Percentiles rank a stretch among this genome's conserved stretches.
phyloP scores from a whole-genome alignment of 2,888 invertebrate genomes.

The Euzetes globulus region DNA sequence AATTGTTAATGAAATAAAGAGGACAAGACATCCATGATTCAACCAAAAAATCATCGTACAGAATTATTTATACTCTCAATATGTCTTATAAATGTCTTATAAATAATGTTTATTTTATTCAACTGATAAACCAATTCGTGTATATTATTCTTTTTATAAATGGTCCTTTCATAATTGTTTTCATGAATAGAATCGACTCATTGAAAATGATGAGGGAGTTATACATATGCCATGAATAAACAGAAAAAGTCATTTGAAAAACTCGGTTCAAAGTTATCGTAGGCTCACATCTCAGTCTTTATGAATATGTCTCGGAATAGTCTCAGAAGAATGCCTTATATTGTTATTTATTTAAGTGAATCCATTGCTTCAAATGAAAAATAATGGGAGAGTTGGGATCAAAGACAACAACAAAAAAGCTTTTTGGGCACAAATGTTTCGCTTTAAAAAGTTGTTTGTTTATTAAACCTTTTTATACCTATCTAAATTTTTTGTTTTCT shows the following conservation, averaged over 20 bases:
- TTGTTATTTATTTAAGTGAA: too few relatives aligned
- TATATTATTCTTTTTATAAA: background rate
- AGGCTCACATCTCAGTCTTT: background rate
- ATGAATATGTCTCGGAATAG: background rate
- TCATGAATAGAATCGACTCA: background rate
- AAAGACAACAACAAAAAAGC: too few relatives aligned
- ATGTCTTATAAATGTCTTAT: too few relatives aligned
- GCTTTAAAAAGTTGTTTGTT: background rate
- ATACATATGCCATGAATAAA: background rate
- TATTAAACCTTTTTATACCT: background rate
- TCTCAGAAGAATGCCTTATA: too few relatives aligned
- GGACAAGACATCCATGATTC: background rate
- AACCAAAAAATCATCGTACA: too few relatives aligned
- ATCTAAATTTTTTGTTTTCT: background rate
- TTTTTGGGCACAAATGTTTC: too few relatives aligned
- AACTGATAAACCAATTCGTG: background rate
- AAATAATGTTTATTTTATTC: background rate
- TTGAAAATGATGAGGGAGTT: background rate
- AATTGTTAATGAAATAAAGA: slow-evolving; percentile 24
- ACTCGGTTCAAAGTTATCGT: background rate
- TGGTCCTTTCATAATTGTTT: background rate
- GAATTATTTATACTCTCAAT: background rate
- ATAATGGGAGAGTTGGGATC: too few relatives aligned
- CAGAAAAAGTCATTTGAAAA: background rate
- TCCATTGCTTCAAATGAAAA: too few relatives aligned